Conservation (phyloP, 2,113 vertebrate species). For the Gambusia affinis region DNA sequence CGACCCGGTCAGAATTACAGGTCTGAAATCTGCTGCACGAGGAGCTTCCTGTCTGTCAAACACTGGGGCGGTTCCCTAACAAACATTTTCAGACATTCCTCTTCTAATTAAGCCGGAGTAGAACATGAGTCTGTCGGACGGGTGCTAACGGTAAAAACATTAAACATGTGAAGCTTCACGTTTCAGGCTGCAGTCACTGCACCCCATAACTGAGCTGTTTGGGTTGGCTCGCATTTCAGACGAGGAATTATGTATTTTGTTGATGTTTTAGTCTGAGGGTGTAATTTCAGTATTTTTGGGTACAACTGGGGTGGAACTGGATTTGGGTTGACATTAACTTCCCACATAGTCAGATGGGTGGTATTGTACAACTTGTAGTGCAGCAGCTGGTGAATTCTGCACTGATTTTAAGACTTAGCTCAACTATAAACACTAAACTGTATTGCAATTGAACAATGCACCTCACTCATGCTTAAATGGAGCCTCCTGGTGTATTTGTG, state of each 20-base stretch:
- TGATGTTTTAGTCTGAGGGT: constrained; percentile 28
- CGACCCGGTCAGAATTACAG: constrained; percentile 27
- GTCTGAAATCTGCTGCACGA: constrained; percentile 20
- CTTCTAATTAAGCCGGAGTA: constrained; percentile 50
- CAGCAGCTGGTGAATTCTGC: background rate
- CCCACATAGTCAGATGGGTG: background rate
- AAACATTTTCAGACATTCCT: constrained; percentile 46
- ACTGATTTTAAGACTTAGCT: background rate
- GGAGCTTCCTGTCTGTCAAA: constrained; percentile 38
- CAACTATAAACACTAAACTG: background rate
- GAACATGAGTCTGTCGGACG: constrained; percentile 24
- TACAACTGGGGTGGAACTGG: constrained; percentile 22
- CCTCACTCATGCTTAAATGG: too few relatives aligned
- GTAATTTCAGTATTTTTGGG: constrained; percentile 24
- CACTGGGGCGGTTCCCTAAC: constrained; percentile 44
- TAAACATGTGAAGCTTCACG: constrained; percentile 27
- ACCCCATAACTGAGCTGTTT: constrained; percentile 18
- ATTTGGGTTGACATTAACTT: constrained; percentile 6
- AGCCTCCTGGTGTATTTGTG: too few relatives aligned
- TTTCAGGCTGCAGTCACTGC: constrained; percentile 11
- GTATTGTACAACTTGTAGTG: background rate
- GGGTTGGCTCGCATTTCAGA: constrained; percentile 37
- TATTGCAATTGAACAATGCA: too few relatives aligned
- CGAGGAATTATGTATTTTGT: constrained; percentile 37
- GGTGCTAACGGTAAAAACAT: constrained; percentile 16